Percentiles rank a stretch among this genome's conserved stretches.
Conservation (phyloP, 2,888 invertebrate genomes). For the Phalera bucephala region DNA sequence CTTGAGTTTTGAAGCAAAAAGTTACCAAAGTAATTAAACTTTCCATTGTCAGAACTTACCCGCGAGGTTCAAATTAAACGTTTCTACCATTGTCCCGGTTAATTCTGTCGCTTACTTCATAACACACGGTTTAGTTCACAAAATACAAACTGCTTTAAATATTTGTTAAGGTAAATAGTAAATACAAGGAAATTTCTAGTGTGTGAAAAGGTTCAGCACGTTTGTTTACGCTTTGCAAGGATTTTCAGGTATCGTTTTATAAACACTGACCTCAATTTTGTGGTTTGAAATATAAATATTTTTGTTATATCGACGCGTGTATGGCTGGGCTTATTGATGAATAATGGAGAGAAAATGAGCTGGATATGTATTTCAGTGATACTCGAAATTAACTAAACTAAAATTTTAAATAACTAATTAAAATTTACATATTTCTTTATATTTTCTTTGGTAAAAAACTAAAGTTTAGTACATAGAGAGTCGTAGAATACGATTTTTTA, state of each 20-base stretch:
- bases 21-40: conserved; percentile 33
- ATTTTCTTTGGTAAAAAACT: too few species aligned
- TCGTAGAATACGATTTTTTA: too few species aligned
- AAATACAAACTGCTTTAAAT: conserved; percentile 6
- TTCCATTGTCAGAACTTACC: conserved; percentile 21
- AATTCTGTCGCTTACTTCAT: conserved; percentile 9
- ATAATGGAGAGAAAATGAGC: too few species aligned
- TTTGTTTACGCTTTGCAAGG: neutral
- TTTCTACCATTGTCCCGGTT: conserved; percentile 25
- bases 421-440: too few species aligned
- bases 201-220: neutral
- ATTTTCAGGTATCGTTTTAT: neutral
- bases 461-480: too few species aligned
- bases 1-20: too few species aligned
- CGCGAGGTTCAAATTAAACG: conserved; percentile 25
- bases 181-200: neutral
- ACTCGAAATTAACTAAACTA: too few species aligned
- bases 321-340: too few species aligned
- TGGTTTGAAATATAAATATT: neutral
- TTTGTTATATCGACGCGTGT: neutral
- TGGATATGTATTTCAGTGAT: too few species aligned
- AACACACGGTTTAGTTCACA: conserved; percentile 9
- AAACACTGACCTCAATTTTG: neutral
- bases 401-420: too few species aligned
- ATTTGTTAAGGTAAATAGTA: conserved; percentile 12